Conservation (phyloP, 2,113 vertebrate genomes). For the Empidonax traillii region DNA sequence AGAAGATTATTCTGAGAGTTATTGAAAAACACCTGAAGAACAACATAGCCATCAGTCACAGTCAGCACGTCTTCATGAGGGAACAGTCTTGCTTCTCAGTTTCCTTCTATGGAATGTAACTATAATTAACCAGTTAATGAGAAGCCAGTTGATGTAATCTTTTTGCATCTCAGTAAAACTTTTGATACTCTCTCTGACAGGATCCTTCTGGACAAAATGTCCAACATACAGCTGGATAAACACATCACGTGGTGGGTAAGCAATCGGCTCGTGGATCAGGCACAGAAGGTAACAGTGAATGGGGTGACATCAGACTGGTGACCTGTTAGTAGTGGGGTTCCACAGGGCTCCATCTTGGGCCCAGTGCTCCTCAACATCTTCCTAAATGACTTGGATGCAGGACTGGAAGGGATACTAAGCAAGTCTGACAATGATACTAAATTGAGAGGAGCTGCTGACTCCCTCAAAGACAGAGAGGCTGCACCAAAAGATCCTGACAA, state of each 20-base stretch:
- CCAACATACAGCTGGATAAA: background rate
- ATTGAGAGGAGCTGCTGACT: background rate
- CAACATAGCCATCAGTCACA: background rate
- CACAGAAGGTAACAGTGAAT: background rate
- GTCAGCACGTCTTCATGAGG: background rate
- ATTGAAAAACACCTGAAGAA: background rate
- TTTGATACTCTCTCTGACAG: background rate
- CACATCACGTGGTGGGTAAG: background rate
- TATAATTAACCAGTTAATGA: background rate
- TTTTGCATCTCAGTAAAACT: background rate
- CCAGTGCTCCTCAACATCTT: background rate
- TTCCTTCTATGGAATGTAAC: background rate
- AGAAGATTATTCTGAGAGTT: background rate
- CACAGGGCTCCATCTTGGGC: background rate
- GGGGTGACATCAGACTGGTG: no score
- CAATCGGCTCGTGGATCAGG: background rate
- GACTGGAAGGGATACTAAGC: background rate
- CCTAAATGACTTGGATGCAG: background rate
- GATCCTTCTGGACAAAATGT: background rate
- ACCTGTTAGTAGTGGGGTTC: accelerated
- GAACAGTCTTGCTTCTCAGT: background rate
- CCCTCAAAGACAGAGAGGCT: background rate
- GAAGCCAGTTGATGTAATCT: background rate
- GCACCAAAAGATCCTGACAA: background rate
- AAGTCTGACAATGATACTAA: background rate